Evolutionary conservation across 2,797 vertebrate species (phyloP).

Genomic region (Falco biarmicus): DNA sequence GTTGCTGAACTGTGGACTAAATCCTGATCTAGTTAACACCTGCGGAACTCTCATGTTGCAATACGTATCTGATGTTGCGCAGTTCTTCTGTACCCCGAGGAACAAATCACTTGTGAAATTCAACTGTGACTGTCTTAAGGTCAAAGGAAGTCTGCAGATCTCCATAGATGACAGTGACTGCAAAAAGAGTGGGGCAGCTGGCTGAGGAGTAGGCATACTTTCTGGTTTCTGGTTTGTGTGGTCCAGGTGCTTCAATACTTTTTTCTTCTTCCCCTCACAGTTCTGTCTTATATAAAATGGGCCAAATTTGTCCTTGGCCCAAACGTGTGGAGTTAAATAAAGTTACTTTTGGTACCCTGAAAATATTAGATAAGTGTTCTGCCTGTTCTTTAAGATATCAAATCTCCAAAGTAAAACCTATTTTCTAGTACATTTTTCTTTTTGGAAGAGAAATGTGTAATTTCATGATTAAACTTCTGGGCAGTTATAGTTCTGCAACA

Average conservation of each 20-base stretch:
- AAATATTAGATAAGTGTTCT: slow-evolving; percentile 1
- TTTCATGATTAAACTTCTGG: slow-evolving; percentile 41
- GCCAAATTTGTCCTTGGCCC: neutral
- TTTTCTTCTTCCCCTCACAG: neutral
- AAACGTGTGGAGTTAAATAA: neutral
- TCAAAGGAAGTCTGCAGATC: neutral
- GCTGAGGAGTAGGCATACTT: neutral
- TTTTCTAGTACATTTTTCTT: neutral
- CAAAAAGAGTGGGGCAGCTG: neutral
- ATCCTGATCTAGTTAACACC: slow-evolving; percentile 23
- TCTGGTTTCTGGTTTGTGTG: neutral
- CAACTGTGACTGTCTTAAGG: slow-evolving; percentile 15
- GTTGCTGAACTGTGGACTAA: slow-evolving; percentile 8
- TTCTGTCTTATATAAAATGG: neutral
- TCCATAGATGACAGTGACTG: neutral
- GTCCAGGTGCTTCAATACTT: neutral
- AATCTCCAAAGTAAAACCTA: neutral
- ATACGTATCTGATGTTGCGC: neutral
- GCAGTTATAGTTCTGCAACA: neutral
- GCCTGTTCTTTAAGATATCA: neutral
- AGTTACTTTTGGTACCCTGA: neutral
- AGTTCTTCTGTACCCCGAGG: neutral
- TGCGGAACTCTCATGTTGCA: slow-evolving; percentile 19
- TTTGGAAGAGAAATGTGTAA: slow-evolving; percentile 10
- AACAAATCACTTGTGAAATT: slow-evolving; percentile 49